Evolutionary conservation across 92 coral and sea anemone species (phyloP), one percentile per base, ranked within the genome.

Genomic region (Montipora capitata): DNA sequence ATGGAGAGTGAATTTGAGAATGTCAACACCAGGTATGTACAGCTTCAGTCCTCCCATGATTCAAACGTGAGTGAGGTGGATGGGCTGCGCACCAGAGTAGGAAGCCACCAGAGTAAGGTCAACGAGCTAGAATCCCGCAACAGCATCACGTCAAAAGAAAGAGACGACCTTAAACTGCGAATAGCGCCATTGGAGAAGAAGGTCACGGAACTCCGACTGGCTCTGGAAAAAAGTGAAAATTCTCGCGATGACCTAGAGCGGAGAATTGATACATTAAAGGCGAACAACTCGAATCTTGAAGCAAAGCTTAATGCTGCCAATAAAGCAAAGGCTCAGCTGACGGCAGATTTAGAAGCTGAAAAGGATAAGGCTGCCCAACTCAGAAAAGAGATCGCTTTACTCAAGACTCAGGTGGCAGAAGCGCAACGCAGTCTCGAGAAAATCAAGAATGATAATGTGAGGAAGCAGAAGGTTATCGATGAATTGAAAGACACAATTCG

Each of bases 121-220:
- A 96, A 94, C 74, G 98, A 98, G 79, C 87, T 98, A 76, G 99
- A 96, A 81, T 92, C 99, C n/a, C 88, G 94, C 65, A 91, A 93
- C 86, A 94, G 93, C 86, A 94, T 96, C 62, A 96, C 98, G 1
- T 87, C 91, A 20, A 94, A 91, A 70, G 99, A 98, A 80, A 94
- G 99, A 83, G 99, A 98, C 56, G 99, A 98, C 57, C 94, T 96
- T 74, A 98, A 93, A 65, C 83, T 91, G 54, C 93, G 91, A 56
- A 39, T 96, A 14, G 98, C 93, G 10, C 98, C 98, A 44, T 77
- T 95, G 84, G 99, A 96, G 78, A 98, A 94, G 88, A 94, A 86
- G 92, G 90, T 96, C 38, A 75, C 92, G 14, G 99, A 98, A 40
- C 76, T 98, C 76, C 94, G 93, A 79, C 77, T 91, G 20, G 91